phyloP scores from a whole-genome alignment of 2,797 vertebrate species.

The Malacoraja senta region DNA sequence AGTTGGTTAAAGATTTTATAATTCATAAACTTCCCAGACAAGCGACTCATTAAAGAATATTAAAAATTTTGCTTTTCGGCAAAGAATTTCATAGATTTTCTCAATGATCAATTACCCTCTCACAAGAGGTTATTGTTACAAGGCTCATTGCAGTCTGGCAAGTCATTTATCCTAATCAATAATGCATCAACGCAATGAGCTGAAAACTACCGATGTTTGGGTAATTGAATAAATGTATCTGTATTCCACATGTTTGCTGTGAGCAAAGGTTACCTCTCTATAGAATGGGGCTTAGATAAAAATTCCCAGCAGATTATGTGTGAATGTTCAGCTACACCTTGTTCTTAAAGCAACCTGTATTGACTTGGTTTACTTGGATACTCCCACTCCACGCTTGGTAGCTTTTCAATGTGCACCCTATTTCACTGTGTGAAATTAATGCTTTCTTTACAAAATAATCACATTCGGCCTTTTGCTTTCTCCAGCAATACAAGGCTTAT shows the following conservation, averaged over 20 bases:
- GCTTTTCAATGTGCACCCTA: slow-evolving; percentile 5
- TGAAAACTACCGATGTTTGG: slow-evolving; percentile 29
- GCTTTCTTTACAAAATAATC: slow-evolving; percentile 26
- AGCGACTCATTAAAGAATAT: slow-evolving; percentile 32
- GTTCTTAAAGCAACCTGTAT: slow-evolving; percentile 19
- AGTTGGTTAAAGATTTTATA: slow-evolving; percentile 31
- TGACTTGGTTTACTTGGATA: neutral
- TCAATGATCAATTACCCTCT: slow-evolving; percentile 30
- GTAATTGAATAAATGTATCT: slow-evolving; percentile 37
- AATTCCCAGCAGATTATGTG: slow-evolving; percentile 17
- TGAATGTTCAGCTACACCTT: neutral
- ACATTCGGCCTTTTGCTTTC: neutral
- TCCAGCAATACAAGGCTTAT: neutral
- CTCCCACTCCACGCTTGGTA: neutral
- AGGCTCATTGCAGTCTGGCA: neutral
- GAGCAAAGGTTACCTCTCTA: slow-evolving; percentile 9
- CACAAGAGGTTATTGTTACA: slow-evolving; percentile 34
- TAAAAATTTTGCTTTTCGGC: neutral
- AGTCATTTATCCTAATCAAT: slow-evolving; percentile 32
- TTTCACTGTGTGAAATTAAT: slow-evolving; percentile 22
- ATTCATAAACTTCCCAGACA: slow-evolving; percentile 34
- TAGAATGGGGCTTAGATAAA: neutral
- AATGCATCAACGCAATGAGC: slow-evolving; percentile 5
- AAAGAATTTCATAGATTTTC: slow-evolving; percentile 20
- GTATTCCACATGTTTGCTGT: slow-evolving; percentile 12